phyloP scores from a whole-genome alignment of 2,113 vertebrate genomes.

The Myotis brandtii region DNA sequence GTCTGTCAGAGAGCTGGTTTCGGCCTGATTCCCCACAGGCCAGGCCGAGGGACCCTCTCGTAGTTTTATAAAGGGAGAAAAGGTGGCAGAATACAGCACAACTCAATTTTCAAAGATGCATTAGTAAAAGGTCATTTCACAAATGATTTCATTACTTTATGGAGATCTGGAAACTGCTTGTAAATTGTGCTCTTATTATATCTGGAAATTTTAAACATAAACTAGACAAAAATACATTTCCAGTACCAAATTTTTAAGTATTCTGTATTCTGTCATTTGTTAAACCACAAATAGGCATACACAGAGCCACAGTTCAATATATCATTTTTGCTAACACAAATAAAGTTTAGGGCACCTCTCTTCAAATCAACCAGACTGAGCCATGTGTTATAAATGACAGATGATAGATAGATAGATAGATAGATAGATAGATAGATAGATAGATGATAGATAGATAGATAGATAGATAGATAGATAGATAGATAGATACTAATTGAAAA shows the following conservation, averaged over 20 bases:
- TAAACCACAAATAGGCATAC: conserved; percentile 85
- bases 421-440: neutral
- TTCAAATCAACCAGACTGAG: conserved; percentile 80
- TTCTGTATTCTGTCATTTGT: conserved; percentile 88
- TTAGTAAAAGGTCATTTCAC: conserved; percentile 1
- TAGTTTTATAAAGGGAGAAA: neutral
- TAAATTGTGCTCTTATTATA: too few relatives aligned
- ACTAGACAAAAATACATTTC: conserved; percentile 85
- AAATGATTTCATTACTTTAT: neutral
- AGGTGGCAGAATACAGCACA: neutral
- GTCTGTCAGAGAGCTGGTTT: too few relatives aligned
- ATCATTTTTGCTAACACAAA: conserved; percentile 86
- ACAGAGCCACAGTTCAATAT: conserved; percentile 81
- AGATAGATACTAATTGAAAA: conserved; percentile 76
- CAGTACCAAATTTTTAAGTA: conserved; percentile 86
- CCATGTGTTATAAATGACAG: conserved; percentile 79
- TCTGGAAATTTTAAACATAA: conserved; percentile 55
- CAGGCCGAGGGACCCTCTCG: too few relatives aligned
- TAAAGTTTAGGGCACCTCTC: conserved; percentile 80
- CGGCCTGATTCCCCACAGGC: too few relatives aligned
- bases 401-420: neutral
- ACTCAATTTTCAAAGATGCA: neutral
- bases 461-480: neutral
- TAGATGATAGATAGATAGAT: neutral
- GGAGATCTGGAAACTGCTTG: neutral